Percentiles rank a stretch among this genome's conserved stretches.
These are phyloP conservation scores for Pelagia noctiluca DNA, from an alignment of 30 jellyfish, hydroid and myxozoan genomes.

Conservation along the genomic window DNA sequence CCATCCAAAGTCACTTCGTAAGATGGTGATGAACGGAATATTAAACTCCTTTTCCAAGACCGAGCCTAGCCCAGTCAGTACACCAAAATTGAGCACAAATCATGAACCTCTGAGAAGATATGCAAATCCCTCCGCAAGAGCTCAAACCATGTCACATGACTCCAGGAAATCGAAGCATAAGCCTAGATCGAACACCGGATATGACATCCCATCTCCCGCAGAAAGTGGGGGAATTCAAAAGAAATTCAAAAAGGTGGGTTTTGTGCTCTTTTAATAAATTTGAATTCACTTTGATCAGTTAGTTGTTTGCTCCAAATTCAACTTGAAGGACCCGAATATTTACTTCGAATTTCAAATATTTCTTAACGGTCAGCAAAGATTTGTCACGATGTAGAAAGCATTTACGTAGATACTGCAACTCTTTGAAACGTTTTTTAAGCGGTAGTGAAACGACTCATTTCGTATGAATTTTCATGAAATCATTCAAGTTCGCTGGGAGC, in stretches of 20 bases:
- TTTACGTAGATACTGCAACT: too few relatives aligned
- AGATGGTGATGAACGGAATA: slow-evolving; percentile 80
- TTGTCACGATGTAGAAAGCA: too few relatives aligned
- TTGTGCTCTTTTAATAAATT: too few relatives aligned
- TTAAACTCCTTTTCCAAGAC: slow-evolving; percentile 69
- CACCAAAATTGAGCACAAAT: background rate
- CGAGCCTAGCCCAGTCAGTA: background rate
- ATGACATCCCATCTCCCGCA: background rate
- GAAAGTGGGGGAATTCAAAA: background rate
- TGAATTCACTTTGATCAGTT: too few relatives aligned
- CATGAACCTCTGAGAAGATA: background rate
- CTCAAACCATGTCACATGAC: background rate
- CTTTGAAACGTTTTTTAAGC: too few relatives aligned
- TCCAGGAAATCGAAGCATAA: background rate
- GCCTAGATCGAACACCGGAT: background rate
- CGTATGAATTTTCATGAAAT: too few relatives aligned
- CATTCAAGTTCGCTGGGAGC: too few relatives aligned
- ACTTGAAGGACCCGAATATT: too few relatives aligned
- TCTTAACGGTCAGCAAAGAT: too few relatives aligned
- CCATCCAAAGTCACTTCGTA: slow-evolving; percentile 75
- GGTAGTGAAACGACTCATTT: too few relatives aligned
- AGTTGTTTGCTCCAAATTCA: too few relatives aligned
- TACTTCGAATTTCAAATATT: too few relatives aligned
- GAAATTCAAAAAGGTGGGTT: background rate
- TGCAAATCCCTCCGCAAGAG: background rate